Base-by-base conservation (phyloP, 2,797 vertebrate genomes). In the Anolis apletophallus region DNA sequence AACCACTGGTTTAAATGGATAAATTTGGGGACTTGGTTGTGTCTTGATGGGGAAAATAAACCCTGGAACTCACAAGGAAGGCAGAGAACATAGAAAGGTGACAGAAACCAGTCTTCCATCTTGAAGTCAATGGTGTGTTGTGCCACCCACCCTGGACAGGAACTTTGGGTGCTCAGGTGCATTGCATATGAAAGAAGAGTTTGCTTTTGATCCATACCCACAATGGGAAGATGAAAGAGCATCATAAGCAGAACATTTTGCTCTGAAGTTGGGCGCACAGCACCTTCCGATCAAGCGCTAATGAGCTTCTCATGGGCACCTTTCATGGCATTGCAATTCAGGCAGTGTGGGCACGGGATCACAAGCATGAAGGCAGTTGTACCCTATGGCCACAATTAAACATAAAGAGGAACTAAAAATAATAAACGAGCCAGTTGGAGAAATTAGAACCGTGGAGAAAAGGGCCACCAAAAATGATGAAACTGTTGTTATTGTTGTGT, bases 271-370 rank as follows among this genome's bases (percentile, higher is more conserved):
- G 5, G 52, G 81, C 82, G 36, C 32, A 21, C 0, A 74, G 80
- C 14, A 16, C 50, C 69, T 91, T 82, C 8, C 29, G 74, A 57
- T 76, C 64, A 67, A 85, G 85, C 72, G 80, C 2, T 0, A 80
- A 87, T 3, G 36, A 52, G 17, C 29, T 77, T 87, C 76, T 50
- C 16, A 21, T 1, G 19, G 36, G 16, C 68, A 69, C 29, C 23
- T 69, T 78, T n/a, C 34, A 55, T 79, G 50, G 26, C 34, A 36
- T 23, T 32, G 57, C 23, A 75, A 52, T 3, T 4, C n/a, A 5
- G n/a, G 5, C 59, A 19, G 19, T 19, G 12, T 17, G 36, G 19
- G 3, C 12, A 26, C 29, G 55, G 23, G 12, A 75, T 12, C 9
- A 64, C 8, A 29, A 14, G 21, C 5, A 17, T 1, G 61, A 13